These are phyloP conservation scores for Pelusios castaneus DNA, from an alignment of 2,113 vertebrate genomes.

Conservation along the genomic window DNA sequence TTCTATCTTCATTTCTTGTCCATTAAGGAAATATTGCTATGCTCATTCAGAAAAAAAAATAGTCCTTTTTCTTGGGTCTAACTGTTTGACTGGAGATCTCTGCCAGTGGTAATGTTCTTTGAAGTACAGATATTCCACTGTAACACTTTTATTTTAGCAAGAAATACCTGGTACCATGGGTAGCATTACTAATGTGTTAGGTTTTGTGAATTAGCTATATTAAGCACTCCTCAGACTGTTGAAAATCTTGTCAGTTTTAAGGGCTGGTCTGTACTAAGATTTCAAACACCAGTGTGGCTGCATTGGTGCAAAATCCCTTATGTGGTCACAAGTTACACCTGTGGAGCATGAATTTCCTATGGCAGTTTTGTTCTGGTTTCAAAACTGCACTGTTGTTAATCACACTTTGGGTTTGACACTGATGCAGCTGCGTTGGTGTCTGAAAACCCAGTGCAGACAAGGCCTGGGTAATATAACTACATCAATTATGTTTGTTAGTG, in stretches of 20 bases:
- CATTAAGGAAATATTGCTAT: no score
- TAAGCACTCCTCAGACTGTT: background rate
- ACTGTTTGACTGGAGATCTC: background rate
- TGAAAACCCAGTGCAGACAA: background rate
- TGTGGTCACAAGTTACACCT: background rate
- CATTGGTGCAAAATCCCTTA: background rate
- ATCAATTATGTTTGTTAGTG: background rate
- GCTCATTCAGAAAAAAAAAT: no score
- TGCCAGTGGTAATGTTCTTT: background rate
- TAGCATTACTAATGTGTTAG: background rate
- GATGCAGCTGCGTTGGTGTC: accelerated
- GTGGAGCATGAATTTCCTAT: background rate
- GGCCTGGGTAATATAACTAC: accelerated
- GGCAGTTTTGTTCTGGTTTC: background rate
- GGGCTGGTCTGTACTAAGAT: background rate
- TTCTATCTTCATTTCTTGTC: accelerated
- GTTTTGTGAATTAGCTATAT: background rate
- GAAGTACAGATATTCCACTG: background rate
- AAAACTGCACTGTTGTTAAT: background rate
- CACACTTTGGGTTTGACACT: background rate
- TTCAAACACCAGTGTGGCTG: background rate
- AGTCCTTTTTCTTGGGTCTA: no score
- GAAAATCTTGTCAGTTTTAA: background rate
- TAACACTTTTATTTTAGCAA: background rate
- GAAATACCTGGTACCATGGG: background rate